Evolutionary conservation across 1,140 invertebrate species (phyloP).

Genomic region (Brachionus calyciflorus): DNA sequence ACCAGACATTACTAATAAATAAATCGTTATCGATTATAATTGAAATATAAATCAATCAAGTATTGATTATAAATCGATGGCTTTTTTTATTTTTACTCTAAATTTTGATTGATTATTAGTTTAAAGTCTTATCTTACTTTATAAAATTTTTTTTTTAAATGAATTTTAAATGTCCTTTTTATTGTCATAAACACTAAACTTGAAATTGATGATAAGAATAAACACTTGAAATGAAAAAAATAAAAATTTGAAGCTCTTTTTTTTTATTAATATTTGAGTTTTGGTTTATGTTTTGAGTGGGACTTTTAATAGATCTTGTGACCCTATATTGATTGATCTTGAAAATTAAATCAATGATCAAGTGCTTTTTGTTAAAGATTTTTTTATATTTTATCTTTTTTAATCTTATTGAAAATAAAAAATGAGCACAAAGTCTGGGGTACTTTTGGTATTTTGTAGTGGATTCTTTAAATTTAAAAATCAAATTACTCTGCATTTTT

Average conservation of each 20-base stretch:
- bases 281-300: not conserved
- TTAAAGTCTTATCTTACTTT: slow-evolving; percentile 24
- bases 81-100: no score
- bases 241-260: no score
- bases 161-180: slow-evolving; percentile 24
- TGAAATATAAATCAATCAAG: slow-evolving; percentile 35
- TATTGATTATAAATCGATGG: not conserved
- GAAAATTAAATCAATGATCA: slow-evolving; percentile 3
- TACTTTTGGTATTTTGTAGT: no score
- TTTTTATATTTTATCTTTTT: not conserved
- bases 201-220: slow-evolving; percentile 11
- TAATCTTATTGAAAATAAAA: slow-evolving; percentile 19
- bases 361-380: slow-evolving; percentile 26
- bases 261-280: not conserved
- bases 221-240: no score
- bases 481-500: no score
- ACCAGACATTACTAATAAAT: slow-evolving; percentile 33
- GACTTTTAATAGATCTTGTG: slow-evolving; percentile 16
- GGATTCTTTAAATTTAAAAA: no score
- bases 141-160: no score
- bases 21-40: slow-evolving; percentile 18
- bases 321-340: not conserved
- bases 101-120: slow-evolving; percentile 26
- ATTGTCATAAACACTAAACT: slow-evolving; percentile 32
- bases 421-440: no score